Conservation (phyloP, 2,113 vertebrate genomes). For the Tetraodon nigroviridis region DNA sequence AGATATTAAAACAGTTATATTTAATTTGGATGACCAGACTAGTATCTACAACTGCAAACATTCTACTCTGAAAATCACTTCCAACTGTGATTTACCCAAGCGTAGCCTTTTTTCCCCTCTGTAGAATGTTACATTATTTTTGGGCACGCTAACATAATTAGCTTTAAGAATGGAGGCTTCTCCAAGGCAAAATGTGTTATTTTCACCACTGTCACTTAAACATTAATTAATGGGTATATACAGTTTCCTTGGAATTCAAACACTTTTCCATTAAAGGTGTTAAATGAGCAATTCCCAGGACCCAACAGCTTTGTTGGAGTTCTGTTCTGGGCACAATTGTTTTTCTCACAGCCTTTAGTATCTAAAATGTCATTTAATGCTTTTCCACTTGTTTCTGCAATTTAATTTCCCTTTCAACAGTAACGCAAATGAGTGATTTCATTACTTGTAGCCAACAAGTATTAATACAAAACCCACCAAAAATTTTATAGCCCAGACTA, state of each 20-base stretch:
- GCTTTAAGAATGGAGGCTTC: slow-evolving; percentile 6
- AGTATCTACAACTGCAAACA: slow-evolving; percentile 21
- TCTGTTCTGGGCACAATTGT: not conserved
- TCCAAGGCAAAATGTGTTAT: slow-evolving; percentile 52
- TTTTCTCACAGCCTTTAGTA: slow-evolving; percentile 2
- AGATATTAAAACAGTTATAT: slow-evolving; percentile 23
- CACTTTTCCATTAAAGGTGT: slow-evolving; percentile 46
- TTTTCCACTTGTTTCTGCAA: slow-evolving; percentile 11
- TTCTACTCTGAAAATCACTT: slow-evolving; percentile 15
- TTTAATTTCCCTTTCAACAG: not conserved
- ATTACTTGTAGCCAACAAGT: slow-evolving; percentile 19
- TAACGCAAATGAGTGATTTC: not conserved
- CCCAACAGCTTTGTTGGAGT: slow-evolving; percentile 19
- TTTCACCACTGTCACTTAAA: slow-evolving; percentile 2
- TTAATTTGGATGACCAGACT: slow-evolving; percentile 26
- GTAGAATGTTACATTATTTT: slow-evolving; percentile 10
- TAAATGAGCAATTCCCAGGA: slow-evolving; percentile 41
- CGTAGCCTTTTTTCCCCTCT: not conserved
- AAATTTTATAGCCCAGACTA: slow-evolving; percentile 11
- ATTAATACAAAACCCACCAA: not conserved
- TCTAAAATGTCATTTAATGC: not conserved
- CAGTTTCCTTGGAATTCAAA: slow-evolving; percentile 59
- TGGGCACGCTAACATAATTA: slow-evolving; percentile 8
- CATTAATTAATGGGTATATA: slow-evolving; percentile 48
- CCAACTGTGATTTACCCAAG: slow-evolving; percentile 4